These are phyloP conservation scores for Nestor notabilis DNA, from an alignment of 2,113 vertebrate species.

Conservation along the genomic window DNA sequence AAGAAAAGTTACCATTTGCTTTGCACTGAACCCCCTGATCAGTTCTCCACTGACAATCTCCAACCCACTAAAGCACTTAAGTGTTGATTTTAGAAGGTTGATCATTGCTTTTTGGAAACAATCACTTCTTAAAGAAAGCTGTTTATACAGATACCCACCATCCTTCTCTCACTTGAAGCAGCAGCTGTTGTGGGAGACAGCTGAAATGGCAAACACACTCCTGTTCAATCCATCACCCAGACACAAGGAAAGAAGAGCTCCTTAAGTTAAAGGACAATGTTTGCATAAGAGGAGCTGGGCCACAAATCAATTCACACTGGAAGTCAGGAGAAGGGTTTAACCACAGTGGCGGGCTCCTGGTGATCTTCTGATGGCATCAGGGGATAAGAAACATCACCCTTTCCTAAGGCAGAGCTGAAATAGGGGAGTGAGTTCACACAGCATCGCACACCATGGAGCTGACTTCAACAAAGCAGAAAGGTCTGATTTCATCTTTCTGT, in stretches of 20 bases:
- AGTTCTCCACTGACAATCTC: not conserved
- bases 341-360: not conserved
- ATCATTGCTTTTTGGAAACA: not conserved
- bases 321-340: not conserved
- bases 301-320: not conserved
- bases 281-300: not conserved
- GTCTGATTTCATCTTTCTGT: not conserved
- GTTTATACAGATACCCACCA: not conserved
- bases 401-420: not conserved
- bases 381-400: not conserved
- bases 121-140: not conserved
- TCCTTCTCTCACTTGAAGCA: constrained; percentile 8
- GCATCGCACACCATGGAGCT: accelerated
- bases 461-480: not conserved
- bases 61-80: not conserved
- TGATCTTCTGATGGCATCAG: not conserved
- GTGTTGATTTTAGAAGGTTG: not conserved
- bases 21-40: not conserved
- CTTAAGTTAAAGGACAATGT: constrained; percentile 33
- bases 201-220: not conserved
- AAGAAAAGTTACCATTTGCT: not conserved
- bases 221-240: constrained; percentile 34
- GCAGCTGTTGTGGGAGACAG: constrained; percentile 47
- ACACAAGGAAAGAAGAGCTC: not conserved
- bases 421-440: not conserved